These are phyloP conservation scores for Altica lythri DNA, from an alignment of 2,888 invertebrate genomes.

Conservation along the genomic window DNA sequence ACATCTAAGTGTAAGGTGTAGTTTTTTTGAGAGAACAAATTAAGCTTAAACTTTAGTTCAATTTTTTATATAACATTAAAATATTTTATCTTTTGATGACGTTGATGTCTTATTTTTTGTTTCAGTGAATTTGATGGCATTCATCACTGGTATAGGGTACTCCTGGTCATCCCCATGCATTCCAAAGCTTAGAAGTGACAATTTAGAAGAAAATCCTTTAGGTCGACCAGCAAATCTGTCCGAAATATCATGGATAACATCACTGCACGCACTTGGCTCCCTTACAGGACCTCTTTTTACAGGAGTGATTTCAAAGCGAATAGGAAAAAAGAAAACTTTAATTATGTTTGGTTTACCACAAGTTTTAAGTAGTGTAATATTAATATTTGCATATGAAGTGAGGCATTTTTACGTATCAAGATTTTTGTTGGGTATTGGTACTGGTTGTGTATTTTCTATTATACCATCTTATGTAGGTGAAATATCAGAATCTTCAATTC, in stretches of 20 bases:
- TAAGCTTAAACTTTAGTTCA: no score
- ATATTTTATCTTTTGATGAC: no score
- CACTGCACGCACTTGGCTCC: slow-evolving; percentile 43
- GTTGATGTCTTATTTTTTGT: no score
- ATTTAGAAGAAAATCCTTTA: slow-evolving; percentile 39
- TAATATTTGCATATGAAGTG: slow-evolving; percentile 36
- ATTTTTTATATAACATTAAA: no score
- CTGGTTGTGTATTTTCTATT: slow-evolving; percentile 71
- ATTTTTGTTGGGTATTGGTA: slow-evolving; percentile 66
- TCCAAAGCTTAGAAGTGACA: slow-evolving; percentile 37
- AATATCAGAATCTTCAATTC: slow-evolving; percentile 76
- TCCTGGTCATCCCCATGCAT: slow-evolving; percentile 44
- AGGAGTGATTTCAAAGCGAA: slow-evolving; percentile 35
- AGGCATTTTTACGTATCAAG: slow-evolving; percentile 59
- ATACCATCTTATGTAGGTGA: slow-evolving; percentile 87
- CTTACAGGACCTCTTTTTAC: slow-evolving; percentile 41
- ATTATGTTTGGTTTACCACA: slow-evolving; percentile 68
- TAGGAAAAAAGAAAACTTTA: slow-evolving; percentile 70
- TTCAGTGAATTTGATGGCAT: slow-evolving; percentile 42
- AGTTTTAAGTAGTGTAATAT: slow-evolving; percentile 54
- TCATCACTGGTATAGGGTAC: slow-evolving; percentile 39
- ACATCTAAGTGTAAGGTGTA: no score
- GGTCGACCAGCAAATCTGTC: slow-evolving; percentile 32
- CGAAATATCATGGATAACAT: slow-evolving; percentile 45
- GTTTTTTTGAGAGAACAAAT: no score